phyloP scores from a whole-genome alignment of 2,888 invertebrate species.

The Lasioglossum pauxillum region DNA sequence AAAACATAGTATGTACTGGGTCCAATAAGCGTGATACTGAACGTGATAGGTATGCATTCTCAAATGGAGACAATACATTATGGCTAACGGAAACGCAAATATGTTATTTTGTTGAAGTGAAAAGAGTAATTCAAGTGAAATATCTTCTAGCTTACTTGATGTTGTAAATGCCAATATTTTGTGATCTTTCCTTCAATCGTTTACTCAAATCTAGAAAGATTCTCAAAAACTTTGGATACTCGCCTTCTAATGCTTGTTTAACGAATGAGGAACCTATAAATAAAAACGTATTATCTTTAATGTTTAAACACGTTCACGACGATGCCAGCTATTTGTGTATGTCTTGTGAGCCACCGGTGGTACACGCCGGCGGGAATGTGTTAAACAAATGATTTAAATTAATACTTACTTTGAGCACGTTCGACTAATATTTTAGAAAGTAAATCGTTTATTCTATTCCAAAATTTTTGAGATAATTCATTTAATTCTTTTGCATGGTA shows the following conservation, averaged over 20 bases:
- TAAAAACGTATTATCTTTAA: background rate
- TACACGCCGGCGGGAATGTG: too few relatives aligned
- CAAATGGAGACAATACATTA: slow-evolving; percentile 89
- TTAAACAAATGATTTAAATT: background rate
- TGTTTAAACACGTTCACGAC: too few relatives aligned
- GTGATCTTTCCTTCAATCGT: slow-evolving; percentile 86
- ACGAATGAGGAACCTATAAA: slow-evolving; percentile 85
- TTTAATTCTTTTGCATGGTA: slow-evolving; percentile 78
- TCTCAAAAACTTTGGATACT: slow-evolving; percentile 94
- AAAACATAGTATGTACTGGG: slow-evolving; percentile 93
- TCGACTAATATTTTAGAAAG: slow-evolving; percentile 84
- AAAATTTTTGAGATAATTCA: slow-evolving; percentile 85
- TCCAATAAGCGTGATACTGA: slow-evolving; percentile 93
- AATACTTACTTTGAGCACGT: slow-evolving; percentile 83
- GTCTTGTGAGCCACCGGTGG: too few relatives aligned
- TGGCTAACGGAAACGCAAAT: slow-evolving; percentile 81
- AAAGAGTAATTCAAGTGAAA: background rate
- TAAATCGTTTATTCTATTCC: slow-evolving; percentile 86
- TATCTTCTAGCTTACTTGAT: slow-evolving; percentile 85
- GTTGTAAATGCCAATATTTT: slow-evolving; percentile 84
- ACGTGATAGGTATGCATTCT: slow-evolving; percentile 93
- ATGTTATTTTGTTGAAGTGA: background rate
- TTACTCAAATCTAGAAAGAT: slow-evolving; percentile 91
- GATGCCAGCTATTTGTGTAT: too few relatives aligned
- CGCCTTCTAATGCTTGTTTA: slow-evolving; percentile 94